Percentiles rank a stretch among this genome's conserved stretches.
Conservation (phyloP, 2,113 vertebrate genomes). For the Brachionichthys hirsutus region DNA sequence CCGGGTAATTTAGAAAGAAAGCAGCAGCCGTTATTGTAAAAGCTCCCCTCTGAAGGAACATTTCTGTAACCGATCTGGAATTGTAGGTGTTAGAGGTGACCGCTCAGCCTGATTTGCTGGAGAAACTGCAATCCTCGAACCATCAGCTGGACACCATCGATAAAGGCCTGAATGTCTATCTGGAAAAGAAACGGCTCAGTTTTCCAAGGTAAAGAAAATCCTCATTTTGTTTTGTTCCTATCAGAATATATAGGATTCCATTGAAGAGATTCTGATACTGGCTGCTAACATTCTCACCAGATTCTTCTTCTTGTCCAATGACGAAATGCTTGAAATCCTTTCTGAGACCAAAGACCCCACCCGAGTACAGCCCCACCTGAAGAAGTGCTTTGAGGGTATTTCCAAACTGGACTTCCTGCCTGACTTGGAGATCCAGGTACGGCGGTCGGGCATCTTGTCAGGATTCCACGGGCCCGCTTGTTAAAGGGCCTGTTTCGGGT, state of each 20-base stretch:
- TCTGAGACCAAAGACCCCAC: slow-evolving; percentile 93
- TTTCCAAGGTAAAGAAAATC: slow-evolving; percentile 82
- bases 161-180: too few species aligned
- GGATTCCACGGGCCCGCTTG: too few species aligned
- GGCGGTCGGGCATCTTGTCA: too few species aligned
- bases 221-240: slow-evolving; percentile 22
- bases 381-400: slow-evolving; percentile 96
- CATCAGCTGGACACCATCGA: too few species aligned
- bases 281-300: slow-evolving; percentile 55
- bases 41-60: too few species aligned
- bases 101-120: too few species aligned
- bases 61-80: neutral
- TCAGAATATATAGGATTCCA: neutral
- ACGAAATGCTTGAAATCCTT: slow-evolving; percentile 91
- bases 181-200: slow-evolving; percentile 68
- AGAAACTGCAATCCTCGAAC: too few species aligned
- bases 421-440: slow-evolving; percentile 73
- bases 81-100: too few species aligned
- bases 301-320: slow-evolving; percentile 93
- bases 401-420: slow-evolving; percentile 85
- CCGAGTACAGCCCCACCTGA: slow-evolving; percentile 90
- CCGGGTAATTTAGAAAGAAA: too few species aligned
- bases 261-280: neutral
- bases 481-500: too few species aligned
- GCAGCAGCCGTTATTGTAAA: too few species aligned